Percentiles rank a stretch among this genome's conserved stretches.
phyloP scores from a whole-genome alignment of 2,113 vertebrate species.

The Oceanites oceanicus region DNA sequence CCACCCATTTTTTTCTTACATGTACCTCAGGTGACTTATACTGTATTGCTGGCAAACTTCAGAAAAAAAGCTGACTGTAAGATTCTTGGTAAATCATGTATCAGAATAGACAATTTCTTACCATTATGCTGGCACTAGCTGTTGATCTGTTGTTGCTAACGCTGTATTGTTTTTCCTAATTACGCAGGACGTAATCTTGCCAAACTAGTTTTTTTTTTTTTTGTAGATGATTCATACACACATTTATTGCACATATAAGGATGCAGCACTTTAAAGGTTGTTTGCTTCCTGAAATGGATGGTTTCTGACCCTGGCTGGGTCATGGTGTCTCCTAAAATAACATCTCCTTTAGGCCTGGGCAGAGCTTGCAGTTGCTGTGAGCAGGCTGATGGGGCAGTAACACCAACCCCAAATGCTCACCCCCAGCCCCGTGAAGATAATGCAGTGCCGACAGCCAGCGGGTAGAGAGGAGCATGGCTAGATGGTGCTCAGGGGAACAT shows the following conservation, averaged over 20 bases:
- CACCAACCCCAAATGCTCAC: rapidly evolving
- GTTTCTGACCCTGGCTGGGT: background rate
- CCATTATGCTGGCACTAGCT: background rate
- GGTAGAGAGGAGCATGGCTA: background rate
- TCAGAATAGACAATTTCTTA: background rate
- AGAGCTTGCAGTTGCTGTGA: background rate
- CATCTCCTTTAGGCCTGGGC: background rate
- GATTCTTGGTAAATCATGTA: background rate
- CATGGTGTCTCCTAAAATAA: background rate
- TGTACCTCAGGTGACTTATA: background rate
- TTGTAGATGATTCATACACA: background rate
- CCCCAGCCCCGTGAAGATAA: rapidly evolving
- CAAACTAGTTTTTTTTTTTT: background rate
- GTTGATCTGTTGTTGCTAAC: background rate
- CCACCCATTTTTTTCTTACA: background rate
- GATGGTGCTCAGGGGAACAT: background rate
- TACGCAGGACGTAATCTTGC: rapidly evolving
- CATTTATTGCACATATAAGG: background rate
- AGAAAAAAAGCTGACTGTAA: background rate
- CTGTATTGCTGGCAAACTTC: background rate
- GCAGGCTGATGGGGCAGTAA: background rate
- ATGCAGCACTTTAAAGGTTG: background rate
- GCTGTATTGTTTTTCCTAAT: background rate
- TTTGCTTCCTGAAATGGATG: background rate
- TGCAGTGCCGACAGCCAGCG: rapidly evolving